These are phyloP conservation scores for Seriola quinqueradiata DNA, from an alignment of 2,113 vertebrate species.

Conservation along the genomic window DNA sequence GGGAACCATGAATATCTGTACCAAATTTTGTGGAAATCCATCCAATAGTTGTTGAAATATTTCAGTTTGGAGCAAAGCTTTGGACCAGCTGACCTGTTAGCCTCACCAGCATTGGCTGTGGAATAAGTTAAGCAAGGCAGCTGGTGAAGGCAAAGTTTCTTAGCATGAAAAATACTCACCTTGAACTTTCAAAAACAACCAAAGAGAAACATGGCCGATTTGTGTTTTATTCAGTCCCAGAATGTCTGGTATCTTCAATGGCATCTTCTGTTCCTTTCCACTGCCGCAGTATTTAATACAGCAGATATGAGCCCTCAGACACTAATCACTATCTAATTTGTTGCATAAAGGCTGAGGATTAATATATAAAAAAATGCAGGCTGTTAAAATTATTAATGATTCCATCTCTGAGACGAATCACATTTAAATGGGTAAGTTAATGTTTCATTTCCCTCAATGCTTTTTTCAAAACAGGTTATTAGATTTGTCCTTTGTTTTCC, in stretches of 20 bases:
- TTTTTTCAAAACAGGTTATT: constrained; percentile 21
- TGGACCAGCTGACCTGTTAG: neutral
- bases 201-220: neutral
- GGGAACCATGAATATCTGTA: neutral
- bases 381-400: neutral
- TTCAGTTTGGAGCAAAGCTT: neutral
- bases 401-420: neutral
- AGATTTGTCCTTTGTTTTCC: constrained; percentile 19
- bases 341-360: neutral
- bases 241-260: neutral
- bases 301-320: neutral
- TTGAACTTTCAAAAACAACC: neutral
- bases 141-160: neutral
- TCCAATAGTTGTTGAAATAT: neutral
- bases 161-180: neutral
- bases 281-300: neutral
- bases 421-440: constrained; percentile 4
- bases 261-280: neutral
- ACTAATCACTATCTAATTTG: constrained; percentile 6
- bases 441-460: neutral
- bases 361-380: neutral
- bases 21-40: neutral
- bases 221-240: neutral
- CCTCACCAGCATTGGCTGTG: neutral
- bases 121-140: neutral